These are phyloP conservation scores for Protophormia terraenovae DNA, from an alignment of 2,888 invertebrate genomes.

Conservation along the genomic window DNA sequence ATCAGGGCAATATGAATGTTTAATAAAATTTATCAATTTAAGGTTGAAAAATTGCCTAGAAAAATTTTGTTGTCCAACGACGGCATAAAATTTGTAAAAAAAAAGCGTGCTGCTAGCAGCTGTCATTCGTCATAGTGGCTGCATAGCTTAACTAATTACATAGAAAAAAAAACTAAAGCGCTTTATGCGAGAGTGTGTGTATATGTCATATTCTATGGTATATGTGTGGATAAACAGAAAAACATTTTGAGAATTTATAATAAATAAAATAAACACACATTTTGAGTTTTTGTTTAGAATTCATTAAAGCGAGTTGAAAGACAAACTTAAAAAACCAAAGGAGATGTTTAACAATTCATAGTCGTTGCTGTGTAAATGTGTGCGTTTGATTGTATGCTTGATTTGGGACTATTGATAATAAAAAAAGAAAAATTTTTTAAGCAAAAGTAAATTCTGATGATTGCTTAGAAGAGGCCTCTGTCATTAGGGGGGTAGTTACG, in stretches of 20 bases:
- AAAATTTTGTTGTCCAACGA: slow-evolving; percentile 15
- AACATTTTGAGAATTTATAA: slow-evolving; percentile 35
- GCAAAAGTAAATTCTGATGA: slow-evolving; percentile 30
- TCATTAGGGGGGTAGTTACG: slow-evolving; percentile 63
- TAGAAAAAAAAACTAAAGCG: neutral
- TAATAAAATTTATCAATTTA: neutral
- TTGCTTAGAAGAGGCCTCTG: slow-evolving; percentile 44
- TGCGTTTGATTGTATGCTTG: neutral
- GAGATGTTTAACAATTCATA: slow-evolving; percentile 30
- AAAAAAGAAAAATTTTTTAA: neutral
- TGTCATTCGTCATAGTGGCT: slow-evolving; percentile 62
- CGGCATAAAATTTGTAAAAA: neutral
- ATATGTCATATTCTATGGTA: neutral
- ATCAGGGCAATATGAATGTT: neutral
- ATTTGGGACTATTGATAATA: slow-evolving; percentile 23
- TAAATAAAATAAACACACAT: slow-evolving; percentile 46
- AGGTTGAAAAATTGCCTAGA: neutral
- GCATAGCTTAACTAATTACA: slow-evolving; percentile 50
- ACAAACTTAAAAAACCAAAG: slow-evolving; percentile 32
- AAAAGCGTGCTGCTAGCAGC: slow-evolving; percentile 65
- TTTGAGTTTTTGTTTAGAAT: slow-evolving; percentile 49
- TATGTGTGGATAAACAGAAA: slow-evolving; percentile 24
- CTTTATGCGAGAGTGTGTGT: neutral
- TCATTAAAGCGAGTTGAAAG: slow-evolving; percentile 24
- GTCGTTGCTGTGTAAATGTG: slow-evolving; percentile 7